These are phyloP conservation scores for Maconellicoccus hirsutus DNA, from an alignment of 1,140 invertebrate species.

Conservation along the genomic window DNA sequence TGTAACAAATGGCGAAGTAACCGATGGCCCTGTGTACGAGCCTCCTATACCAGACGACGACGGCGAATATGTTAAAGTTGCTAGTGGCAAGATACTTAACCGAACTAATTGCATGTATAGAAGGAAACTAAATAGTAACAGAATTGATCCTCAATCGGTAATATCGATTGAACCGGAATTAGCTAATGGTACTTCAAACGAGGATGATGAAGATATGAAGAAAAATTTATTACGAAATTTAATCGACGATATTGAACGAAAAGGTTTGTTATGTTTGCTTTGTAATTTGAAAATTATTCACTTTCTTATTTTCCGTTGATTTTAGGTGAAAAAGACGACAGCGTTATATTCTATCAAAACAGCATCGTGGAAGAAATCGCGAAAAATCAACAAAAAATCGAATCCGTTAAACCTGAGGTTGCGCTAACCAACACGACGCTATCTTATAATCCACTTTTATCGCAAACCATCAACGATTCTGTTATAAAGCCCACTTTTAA, in stretches of 20 bases:
- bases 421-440: background rate
- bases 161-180: background rate
- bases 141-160: background rate
- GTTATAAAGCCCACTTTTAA: background rate
- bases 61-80: background rate
- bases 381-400: background rate
- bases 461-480: background rate
- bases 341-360: conserved; percentile 8
- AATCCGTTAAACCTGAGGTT: background rate
- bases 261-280: background rate
- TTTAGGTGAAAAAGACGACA: conserved; percentile 3
- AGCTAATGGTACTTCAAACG: background rate
- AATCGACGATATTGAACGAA: background rate
- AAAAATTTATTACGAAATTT: background rate
- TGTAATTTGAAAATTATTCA: too few relatives aligned
- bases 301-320: background rate
- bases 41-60: background rate
- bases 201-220: background rate
- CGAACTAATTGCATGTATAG: conserved; percentile 15
- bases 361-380: conserved; percentile 11
- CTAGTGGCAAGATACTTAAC: background rate
- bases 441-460: background rate
- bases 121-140: background rate
- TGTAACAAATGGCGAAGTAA: background rate
- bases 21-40: background rate